Percentiles rank a stretch among this genome's conserved stretches.
phyloP scores from a whole-genome alignment of 1,140 invertebrate genomes.

The Brachystomella parvula region DNA sequence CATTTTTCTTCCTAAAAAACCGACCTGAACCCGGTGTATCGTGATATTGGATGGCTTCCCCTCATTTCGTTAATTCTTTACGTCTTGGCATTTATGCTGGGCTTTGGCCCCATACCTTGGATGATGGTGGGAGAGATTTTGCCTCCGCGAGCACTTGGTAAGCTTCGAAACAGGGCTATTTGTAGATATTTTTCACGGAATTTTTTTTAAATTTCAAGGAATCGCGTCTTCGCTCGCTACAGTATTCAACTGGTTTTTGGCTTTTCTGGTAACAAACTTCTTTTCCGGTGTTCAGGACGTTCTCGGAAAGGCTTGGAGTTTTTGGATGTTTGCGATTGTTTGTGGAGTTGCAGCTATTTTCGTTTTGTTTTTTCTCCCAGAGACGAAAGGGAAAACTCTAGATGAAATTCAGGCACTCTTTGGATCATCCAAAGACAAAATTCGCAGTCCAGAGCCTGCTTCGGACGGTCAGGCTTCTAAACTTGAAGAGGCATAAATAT shows the following conservation, averaged over 20 bases:
- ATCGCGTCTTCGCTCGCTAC: slow-evolving; percentile 45
- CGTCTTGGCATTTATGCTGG: slow-evolving; percentile 48
- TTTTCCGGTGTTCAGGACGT: slow-evolving; percentile 43
- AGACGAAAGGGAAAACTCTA: slow-evolving; percentile 47
- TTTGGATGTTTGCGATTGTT: slow-evolving; percentile 49
- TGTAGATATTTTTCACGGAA: not conserved
- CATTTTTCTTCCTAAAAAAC: slow-evolving; percentile 37
- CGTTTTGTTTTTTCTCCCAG: slow-evolving; percentile 45
- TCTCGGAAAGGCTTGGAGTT: slow-evolving; percentile 45
- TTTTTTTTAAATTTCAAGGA: slow-evolving; percentile 26
- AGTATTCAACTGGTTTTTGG: slow-evolving; percentile 46
- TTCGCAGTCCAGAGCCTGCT: too few relatives aligned
- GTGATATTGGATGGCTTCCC: slow-evolving; percentile 43
- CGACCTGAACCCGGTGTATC: slow-evolving; percentile 15
- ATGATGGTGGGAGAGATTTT: slow-evolving; percentile 22
- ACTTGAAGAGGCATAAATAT: too few relatives aligned
- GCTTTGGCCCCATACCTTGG: slow-evolving; percentile 21
- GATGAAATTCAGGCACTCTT: slow-evolving; percentile 42
- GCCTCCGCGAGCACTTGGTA: slow-evolving; percentile 18
- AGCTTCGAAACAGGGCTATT: not conserved
- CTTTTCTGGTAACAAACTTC: slow-evolving; percentile 48
- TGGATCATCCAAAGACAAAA: too few relatives aligned
- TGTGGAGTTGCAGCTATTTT: slow-evolving; percentile 44
- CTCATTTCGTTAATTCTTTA: slow-evolving; percentile 46
- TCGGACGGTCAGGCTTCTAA: too few relatives aligned